Evolutionary conservation across 2,888 invertebrate species (phyloP), one percentile per base, ranked within the genome.

Genomic region (Dolichomitus sp.): DNA sequence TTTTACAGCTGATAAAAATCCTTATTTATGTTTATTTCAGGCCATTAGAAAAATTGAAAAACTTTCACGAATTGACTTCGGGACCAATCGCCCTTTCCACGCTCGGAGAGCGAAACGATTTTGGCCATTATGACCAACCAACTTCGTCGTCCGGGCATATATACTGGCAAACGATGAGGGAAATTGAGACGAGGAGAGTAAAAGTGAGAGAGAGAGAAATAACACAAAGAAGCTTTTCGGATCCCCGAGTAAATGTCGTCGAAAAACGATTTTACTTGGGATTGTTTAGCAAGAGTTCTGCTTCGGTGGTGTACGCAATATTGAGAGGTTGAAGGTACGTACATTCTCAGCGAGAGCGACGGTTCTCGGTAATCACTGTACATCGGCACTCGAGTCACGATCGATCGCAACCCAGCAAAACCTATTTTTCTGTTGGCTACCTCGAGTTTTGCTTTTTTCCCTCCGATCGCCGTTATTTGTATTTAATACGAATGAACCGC

Each of bases 341-440:
- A 42, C 11, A 30, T 23, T 27, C 12, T 40, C n/a, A 57, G 70
- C 42, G 80, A 54, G 30, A 30, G 65, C 65, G 75, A 52, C 59
- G 59, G 14, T 30, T n/a, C 65, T 57, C 57, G 48, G 70, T 80
- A 76, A 80, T 80, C 80, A 80, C 70, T 57, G 76, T 57, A 70
- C 70, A 75, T 76, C 80, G 80, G 70, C 57, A 70, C 76, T 37
- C 80, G 65, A 48, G 80, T 80, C 80, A 80, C 80, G 80, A 76
- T 76, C 70, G 65, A 76, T 80, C 70, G 69, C 19, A 63, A 75
- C 68, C 40, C 14, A 70, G 48, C 69, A 63, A 63, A 57, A 54
- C 54, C 65, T 63, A 42, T 27, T 80, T 70, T 83, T 80, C 42
- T 40, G 17, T 37, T 33, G 66, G 70, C 50, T 57, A 68, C 33